Base-by-base conservation (phyloP, 2,888 invertebrate species). In the Prosopocoilus inquinatus region DNA sequence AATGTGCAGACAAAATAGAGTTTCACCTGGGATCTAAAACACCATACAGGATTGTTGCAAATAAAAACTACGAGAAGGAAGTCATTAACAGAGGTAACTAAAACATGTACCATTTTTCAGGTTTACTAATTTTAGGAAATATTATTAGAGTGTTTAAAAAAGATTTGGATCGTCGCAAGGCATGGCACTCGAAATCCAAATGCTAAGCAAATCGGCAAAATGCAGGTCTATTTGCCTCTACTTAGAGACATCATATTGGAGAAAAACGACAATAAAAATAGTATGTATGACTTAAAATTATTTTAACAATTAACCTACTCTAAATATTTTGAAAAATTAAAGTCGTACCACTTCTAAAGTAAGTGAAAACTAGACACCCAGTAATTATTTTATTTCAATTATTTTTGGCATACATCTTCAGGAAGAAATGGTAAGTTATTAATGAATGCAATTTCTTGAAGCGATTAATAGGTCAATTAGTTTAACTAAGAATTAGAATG, bases 131-230 rank as follows among this genome's bases (percentile, higher is more conserved):
- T 35, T 7, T 8, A 8, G 13, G 3, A 9, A 35, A 9, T 35
- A 53, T 15, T 50, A 48, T 53, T 47, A 65, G 66, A 60, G 20
- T 67, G 67, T 55, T 56, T 53, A 39, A 62, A 53, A 28, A 88
- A 88, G 73, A 83, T 89, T 57, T 92, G 91, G 91, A 82, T 89
- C 75, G 67, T 90, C 13, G 74, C 88, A 36, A 82, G 92, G 3
- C 92, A 92, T 76, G 92, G 91, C 2, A 88, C 90, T n/a, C 81
- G 91, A 60, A 81, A 85, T 72, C 90, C 91, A 0, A 82, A 84
- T 63, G 72, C 48, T n/a, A 50, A 49, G 8, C 56, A 58, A 35
- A 64, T 65, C 35, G 56, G 57, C 35, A 50, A 70, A n/a, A 82
- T 86, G 72, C 78, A 78, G 41, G 73, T 75, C 1, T 74, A 77